Conservation (phyloP, 2,888 invertebrate genomes). For the Spilarctia lutea region DNA sequence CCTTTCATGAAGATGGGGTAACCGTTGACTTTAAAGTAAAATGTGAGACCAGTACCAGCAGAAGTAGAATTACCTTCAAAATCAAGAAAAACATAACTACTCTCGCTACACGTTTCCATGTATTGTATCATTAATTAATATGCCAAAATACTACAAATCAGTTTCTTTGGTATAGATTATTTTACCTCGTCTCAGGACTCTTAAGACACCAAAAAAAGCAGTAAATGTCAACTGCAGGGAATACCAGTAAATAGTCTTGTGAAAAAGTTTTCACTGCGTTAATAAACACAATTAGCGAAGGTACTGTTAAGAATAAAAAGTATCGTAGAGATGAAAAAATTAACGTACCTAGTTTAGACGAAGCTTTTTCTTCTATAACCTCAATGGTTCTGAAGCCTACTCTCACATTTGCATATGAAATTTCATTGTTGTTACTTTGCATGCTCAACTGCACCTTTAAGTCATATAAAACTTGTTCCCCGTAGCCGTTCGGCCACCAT, state of each 20-base stretch:
- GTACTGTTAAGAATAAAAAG: no score
- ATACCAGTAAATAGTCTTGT: no score
- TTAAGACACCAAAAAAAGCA: no score
- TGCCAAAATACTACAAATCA: background rate
- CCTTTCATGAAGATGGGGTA: slow-evolving; percentile 97
- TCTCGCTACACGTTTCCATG: background rate
- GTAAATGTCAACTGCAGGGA: no score
- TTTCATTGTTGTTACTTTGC: slow-evolving; percentile 60
- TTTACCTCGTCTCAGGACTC: no score
- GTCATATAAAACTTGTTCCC: slow-evolving; percentile 92
- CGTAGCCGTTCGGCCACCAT: slow-evolving; percentile 99
- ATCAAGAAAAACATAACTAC: background rate
- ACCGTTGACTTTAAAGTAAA: slow-evolving; percentile 95
- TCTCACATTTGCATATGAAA: slow-evolving; percentile 83
- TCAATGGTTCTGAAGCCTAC: slow-evolving; percentile 96
- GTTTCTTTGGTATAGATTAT: background rate
- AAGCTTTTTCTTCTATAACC: slow-evolving; percentile 90
- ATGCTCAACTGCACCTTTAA: slow-evolving; percentile 84
- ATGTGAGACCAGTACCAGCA: slow-evolving; percentile 89
- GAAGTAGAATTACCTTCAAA: slow-evolving; percentile 72
- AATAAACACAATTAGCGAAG: no score
- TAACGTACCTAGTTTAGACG: slow-evolving; percentile 66
- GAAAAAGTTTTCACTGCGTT: no score
- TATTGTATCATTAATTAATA: background rate
- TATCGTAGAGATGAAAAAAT: background rate